A percentile compares a stretch with the other conserved stretches of the same genome.
phyloP scores from a whole-genome alignment of 1,140 invertebrate species.

The Eupristina koningsbergeri region DNA sequence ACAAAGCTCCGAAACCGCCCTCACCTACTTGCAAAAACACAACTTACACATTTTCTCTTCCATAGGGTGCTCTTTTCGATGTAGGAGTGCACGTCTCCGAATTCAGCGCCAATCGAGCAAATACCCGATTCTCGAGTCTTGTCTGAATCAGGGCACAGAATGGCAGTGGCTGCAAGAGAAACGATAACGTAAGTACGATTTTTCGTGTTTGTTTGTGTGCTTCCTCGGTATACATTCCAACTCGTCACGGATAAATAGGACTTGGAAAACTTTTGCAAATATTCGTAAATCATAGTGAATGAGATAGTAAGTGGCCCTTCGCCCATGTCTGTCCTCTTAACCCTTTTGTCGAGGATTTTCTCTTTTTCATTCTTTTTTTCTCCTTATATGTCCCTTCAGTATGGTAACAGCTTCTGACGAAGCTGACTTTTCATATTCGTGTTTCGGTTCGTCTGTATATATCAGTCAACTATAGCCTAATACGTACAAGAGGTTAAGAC shows the following conservation, averaged over 20 bases:
- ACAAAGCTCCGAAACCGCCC: not conserved
- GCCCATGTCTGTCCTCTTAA: not conserved
- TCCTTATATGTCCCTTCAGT: constrained; percentile 7
- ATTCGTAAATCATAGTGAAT: constrained; percentile 48
- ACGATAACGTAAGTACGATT: constrained; percentile 31
- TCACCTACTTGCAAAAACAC: not conserved
- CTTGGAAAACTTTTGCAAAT: constrained; percentile 46
- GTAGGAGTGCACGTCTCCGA: not conserved
- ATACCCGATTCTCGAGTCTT: not conserved
- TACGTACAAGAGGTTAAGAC: too few relatives aligned
- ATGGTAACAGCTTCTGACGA: not conserved
- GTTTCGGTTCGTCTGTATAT: not conserved
- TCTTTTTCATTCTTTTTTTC: not conserved
- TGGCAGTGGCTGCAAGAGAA: not conserved
- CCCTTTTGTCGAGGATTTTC: constrained; percentile 12
- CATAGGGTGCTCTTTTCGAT: not conserved
- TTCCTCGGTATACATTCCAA: not conserved
- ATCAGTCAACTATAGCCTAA: too few relatives aligned
- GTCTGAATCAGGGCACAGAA: not conserved
- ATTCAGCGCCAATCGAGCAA: not conserved
- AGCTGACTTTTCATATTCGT: constrained; percentile 34
- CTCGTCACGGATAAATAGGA: constrained; percentile 31
- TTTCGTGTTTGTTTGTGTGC: constrained; percentile 16
- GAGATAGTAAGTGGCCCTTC: constrained; percentile 20
- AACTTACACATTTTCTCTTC: too few relatives aligned